phyloP scores from a whole-genome alignment of 2,797 vertebrate genomes.

The Phrynocephalus vlangalii region DNA sequence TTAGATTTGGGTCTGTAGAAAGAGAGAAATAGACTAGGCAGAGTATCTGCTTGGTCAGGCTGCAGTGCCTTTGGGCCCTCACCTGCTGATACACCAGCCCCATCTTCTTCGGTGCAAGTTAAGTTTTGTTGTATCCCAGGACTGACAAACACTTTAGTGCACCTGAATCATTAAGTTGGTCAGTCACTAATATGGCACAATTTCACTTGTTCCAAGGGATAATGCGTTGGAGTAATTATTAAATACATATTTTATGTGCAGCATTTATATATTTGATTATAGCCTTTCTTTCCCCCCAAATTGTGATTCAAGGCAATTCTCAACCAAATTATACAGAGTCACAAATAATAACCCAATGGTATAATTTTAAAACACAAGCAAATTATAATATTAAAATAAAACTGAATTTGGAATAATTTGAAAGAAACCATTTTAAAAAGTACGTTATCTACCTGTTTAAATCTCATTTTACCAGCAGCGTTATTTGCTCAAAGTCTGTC shows the following conservation, averaged over 20 bases:
- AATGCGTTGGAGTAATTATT: not conserved
- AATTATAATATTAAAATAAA: too few relatives aligned
- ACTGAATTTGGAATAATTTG: too few relatives aligned
- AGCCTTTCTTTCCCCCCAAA: too few relatives aligned
- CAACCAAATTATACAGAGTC: too few relatives aligned
- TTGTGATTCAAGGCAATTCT: not conserved
- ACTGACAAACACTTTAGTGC: not conserved
- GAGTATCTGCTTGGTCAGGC: not conserved
- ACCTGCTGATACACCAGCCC: not conserved
- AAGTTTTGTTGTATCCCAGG: not conserved
- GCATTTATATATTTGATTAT: not conserved
- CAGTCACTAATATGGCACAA: not conserved
- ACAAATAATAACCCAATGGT: too few relatives aligned
- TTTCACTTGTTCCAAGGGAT: not conserved
- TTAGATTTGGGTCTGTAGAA: not conserved
- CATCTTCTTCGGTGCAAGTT: not conserved
- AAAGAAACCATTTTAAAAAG: too few relatives aligned
- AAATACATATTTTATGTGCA: not conserved
- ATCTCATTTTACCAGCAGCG: too few relatives aligned
- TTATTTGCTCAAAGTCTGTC: too few relatives aligned
- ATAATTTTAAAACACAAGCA: too few relatives aligned
- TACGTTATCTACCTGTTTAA: too few relatives aligned
- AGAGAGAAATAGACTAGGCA: too few relatives aligned
- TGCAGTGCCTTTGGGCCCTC: not conserved
- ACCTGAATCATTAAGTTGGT: conserved; percentile 2